phyloP scores from a whole-genome alignment of 2,113 vertebrate species.

The Tragulus kanchil region DNA sequence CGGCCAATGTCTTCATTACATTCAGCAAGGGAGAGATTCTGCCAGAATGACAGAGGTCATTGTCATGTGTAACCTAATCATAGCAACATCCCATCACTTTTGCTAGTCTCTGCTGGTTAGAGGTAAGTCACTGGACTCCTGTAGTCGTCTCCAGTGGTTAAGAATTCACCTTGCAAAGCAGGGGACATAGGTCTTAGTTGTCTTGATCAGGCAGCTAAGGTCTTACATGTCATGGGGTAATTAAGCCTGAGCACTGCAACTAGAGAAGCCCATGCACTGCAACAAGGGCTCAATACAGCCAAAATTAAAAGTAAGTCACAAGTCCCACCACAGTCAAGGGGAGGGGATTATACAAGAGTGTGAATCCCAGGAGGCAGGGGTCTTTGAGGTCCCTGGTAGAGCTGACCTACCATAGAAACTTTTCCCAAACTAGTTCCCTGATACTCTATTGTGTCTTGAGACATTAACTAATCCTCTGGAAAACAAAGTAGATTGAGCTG shows the following conservation, averaged over 20 bases:
- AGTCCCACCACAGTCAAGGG: background rate
- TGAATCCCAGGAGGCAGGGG: background rate
- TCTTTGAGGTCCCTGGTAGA: background rate
- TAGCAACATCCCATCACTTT: background rate
- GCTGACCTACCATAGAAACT: background rate
- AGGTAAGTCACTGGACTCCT: background rate
- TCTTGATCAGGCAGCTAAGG: background rate
- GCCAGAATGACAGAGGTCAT: background rate
- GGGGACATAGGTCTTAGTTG: background rate
- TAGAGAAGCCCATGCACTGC: background rate
- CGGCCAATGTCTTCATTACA: background rate
- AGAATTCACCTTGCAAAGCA: background rate
- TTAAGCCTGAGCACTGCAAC: accelerated
- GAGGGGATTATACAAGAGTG: background rate
- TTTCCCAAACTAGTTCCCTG: background rate
- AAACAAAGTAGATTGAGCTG: background rate
- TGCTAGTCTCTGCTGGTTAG: background rate
- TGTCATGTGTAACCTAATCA: background rate
- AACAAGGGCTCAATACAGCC: background rate
- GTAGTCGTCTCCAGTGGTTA: background rate
- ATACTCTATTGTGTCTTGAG: background rate
- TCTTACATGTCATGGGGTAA: background rate
- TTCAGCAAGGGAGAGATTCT: background rate
- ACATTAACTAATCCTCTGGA: background rate
- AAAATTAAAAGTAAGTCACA: background rate